Base-by-base conservation (phyloP, 2,113 vertebrate genomes). In the Struthio camelus region DNA sequence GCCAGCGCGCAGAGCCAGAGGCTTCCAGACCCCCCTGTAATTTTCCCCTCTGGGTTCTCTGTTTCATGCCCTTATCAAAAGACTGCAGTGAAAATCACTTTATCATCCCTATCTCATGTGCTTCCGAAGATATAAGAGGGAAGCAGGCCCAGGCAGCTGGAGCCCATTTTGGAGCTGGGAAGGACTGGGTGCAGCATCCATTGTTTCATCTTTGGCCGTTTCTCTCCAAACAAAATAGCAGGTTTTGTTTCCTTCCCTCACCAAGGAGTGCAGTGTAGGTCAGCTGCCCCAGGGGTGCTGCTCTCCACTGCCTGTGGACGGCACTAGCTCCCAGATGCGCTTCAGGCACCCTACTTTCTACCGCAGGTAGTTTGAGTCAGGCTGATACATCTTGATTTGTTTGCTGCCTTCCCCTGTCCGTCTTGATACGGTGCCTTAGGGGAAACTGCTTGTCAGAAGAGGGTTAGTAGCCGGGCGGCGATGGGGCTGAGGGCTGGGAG, bases 21-120 rank as follows among this genome's bases (percentile, higher is more conserved):
- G 71, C 94, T 93, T 78, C 89, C 87, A 86, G 54, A 94, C 6
- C 40, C 87, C 87, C 75, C 82, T 40, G 54, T 28, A 62, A 87
- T 40, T 93, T 61, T 70, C 65, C 61, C 30, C 67, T 85, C 76
- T 59, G 86, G 53, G 48, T 82, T 91, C 73, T 71, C n/a, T 44
- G 10, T 64, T 93, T 56, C 23, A 9, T 28, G 44, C 67, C 78
- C 16, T 81, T 20, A 79, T 67, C 73, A 61, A 72, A 89, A 77
- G 81, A 3, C 62, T 87, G 84, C 4, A 4, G 56, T 46, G 53
- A 8, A 66, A 80, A 82, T 36, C 0, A 0, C 62, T 91, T 66
- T 17, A 59, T 34, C 56, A 34, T 34, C 56, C 30, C 56, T 20
- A 62, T 61, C 75, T 53, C 36, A 0, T 2, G 3, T 67, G 58